Evolutionary conservation across 2,797 vertebrate species (phyloP), one percentile per base, ranked within the genome.

Genomic region (Malacoraja senta): DNA sequence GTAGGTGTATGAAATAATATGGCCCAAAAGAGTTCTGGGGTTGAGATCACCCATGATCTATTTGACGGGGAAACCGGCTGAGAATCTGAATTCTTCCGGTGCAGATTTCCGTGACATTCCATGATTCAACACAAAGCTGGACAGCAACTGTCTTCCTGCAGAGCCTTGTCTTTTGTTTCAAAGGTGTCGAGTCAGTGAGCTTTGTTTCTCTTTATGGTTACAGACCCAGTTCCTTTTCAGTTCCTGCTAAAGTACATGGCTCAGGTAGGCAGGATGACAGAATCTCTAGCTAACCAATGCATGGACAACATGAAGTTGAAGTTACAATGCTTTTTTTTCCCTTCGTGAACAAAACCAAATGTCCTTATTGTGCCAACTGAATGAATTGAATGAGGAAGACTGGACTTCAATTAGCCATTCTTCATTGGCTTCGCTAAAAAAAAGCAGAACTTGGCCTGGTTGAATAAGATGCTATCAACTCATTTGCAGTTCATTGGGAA

Each of bases 371-470:
- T 21, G 71, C 35, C 90, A 7, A 76, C 29, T 76, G 90, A 92
- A 92, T 53, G 38, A 29, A 12, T 21, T 92, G 90, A 92, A 74
- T 72, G 35, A 76, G 71, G 10, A 74, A 92, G 71, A 74, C 35
- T 17, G 44, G 71, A 53, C 24, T 92, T 76, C 90, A 92, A 76
- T 92, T 74, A 92, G 38, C 44, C 32, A 91, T 71, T 91, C 65
- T 91, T 91, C 35, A 38, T 63, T 72, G 32, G 68, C 32, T 92
- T 21, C 13, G 71, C 71, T 72, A 74, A 35, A 9, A 74, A 9
- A 74, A 91, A 44, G 0, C 44, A 12, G 21, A 44, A 91, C 90
- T 91, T 74, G 63, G 90, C 68, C 72, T 19, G 1, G 38, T 44
- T 74, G 90, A 74, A 91, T n/a, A 91, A 91, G 10, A 91, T 91